Conservation (phyloP, 92 coral and sea anemone genomes). For the Desmophyllum pertusum region DNA sequence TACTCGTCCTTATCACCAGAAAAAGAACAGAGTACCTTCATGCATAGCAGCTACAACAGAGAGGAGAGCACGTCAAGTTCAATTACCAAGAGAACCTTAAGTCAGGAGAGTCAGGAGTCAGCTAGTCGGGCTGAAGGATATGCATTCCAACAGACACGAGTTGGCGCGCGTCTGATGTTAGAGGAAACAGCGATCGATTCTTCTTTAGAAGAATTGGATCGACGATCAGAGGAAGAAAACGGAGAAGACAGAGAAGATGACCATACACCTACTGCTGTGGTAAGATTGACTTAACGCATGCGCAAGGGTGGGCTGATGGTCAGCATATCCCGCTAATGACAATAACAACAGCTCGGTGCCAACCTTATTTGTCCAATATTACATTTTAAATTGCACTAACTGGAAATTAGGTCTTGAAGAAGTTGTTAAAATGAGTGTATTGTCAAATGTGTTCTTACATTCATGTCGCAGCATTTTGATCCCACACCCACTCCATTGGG, state of each 20-base stretch:
- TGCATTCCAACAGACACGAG: background rate
- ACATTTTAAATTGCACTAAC: too few species aligned
- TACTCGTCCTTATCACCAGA: slow-evolving; percentile 4
- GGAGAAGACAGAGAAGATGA: background rate
- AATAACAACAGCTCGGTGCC: too few species aligned
- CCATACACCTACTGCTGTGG: slow-evolving; percentile 47
- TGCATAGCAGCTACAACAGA: slow-evolving; percentile 7
- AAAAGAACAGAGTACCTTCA: background rate
- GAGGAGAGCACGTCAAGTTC: slow-evolving; percentile 25
- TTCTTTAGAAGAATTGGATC: slow-evolving; percentile 38
- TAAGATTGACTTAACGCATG: too few species aligned
- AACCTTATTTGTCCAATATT: too few species aligned
- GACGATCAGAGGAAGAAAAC: background rate
- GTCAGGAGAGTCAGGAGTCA: background rate
- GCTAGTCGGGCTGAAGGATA: background rate
- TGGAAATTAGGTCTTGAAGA: too few species aligned
- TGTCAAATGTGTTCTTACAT: too few species aligned
- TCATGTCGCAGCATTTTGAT: too few species aligned
- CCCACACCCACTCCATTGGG: too few species aligned
- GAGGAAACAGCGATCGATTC: slow-evolving; percentile 38
- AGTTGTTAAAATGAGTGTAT: too few species aligned
- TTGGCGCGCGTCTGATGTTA: background rate
- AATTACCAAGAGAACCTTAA: background rate
- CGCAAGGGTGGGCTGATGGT: too few species aligned
- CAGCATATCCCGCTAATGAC: too few species aligned